Base-by-base conservation (phyloP, 2,888 invertebrate genomes). In the Apamea monoglypha region DNA sequence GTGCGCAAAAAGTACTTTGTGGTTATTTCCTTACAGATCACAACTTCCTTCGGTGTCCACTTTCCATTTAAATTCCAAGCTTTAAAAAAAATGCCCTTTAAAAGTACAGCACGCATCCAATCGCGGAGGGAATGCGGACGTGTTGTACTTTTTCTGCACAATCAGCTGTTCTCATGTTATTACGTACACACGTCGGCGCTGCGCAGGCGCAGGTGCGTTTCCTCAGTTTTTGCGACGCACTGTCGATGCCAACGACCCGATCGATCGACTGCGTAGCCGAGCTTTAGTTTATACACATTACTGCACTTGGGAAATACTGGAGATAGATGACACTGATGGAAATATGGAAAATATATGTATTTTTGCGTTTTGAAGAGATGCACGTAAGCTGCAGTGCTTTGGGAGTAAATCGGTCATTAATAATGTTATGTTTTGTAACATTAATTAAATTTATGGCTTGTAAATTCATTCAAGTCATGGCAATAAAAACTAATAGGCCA, bases 121-220 rank as follows among this genome's bases (percentile, higher is more conserved):
- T 88, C 73, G 16, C 3, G 12, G 29, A 44, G 63, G 25, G 90
- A 88, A 88, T 90, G 88, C 88, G 90, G 87, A 82, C 72, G 67
- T 68, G 64, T 76, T 12, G n/a, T 74, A 78, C 70, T 88, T 87
- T 89, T 87, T 74, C 72, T 67, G 29, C 53, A 70, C 81, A 71
- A 83, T 88, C 81, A 87, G 78, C 83, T 82, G 72, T 84, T 84
- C 80, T 83, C 81, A 76, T 72, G 76, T 79, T 79, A 84, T 87
- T 81, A 84, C 79, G 69, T 74, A 83, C 85, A 83, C 76, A 83
- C 76, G 29, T 56, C 47, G 63, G 29, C 56, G 78, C 25, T 47
- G 71, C 86, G 66, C 64, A 29, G 32, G 76, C 74, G 78, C 83
- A 82, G 83, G 83, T 86, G 86, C 59, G 56, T 64, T 88, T 86